These are phyloP conservation scores for Drosophila incognita DNA, from an alignment of 2,888 invertebrate genomes.

Conservation along the genomic window DNA sequence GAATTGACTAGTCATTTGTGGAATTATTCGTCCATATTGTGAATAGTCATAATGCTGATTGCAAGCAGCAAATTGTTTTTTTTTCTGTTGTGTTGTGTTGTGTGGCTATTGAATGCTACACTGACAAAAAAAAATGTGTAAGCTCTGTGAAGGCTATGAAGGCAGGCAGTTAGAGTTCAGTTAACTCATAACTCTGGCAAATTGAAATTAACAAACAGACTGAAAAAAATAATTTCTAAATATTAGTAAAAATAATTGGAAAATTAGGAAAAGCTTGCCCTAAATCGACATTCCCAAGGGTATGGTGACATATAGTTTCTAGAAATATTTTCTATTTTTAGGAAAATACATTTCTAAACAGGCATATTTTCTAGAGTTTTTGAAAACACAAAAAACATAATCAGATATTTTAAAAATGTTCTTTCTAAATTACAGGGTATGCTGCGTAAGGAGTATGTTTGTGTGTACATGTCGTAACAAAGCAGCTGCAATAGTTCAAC, in stretches of 20 bases:
- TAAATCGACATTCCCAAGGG: too few relatives aligned
- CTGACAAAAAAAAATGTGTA: neutral
- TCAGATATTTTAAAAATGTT: too few relatives aligned
- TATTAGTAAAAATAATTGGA: too few relatives aligned
- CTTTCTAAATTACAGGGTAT: neutral
- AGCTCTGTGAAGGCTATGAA: neutral
- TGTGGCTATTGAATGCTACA: neutral
- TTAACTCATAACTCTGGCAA: neutral
- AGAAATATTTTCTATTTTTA: neutral
- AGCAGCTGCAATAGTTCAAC: neutral
- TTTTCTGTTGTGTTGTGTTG: neutral
- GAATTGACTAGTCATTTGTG: constrained; percentile 19
- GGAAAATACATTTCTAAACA: neutral
- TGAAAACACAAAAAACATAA: too few relatives aligned
- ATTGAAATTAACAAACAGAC: neutral
- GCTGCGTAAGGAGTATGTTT: neutral
- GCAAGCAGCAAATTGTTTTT: constrained; percentile 45
- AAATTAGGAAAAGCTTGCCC: too few relatives aligned
- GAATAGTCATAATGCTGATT: constrained; percentile 27
- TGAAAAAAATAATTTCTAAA: neutral
- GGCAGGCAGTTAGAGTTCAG: neutral
- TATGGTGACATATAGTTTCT: too few relatives aligned
- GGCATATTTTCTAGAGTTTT: too few relatives aligned
- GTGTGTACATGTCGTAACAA: neutral
- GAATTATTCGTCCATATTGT: constrained; percentile 27